phyloP scores from a whole-genome alignment of 2,888 invertebrate species.

The Drosophila tripunctata region DNA sequence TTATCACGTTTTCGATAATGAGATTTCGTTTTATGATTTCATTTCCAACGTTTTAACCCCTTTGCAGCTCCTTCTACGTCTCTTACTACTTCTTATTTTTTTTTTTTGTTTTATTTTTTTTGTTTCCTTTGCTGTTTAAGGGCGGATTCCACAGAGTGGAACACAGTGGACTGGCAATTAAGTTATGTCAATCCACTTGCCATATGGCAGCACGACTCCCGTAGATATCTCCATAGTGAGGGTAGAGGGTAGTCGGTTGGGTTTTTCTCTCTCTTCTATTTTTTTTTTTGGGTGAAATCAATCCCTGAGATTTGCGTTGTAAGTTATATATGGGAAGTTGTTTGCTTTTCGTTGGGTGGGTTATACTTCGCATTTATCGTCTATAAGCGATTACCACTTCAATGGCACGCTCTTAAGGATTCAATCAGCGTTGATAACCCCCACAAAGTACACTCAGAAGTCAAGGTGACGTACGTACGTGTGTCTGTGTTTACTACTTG shows the following conservation, averaged over 20 bases:
- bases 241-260: neutral
- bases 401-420: constrained; percentile 22
- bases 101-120: neutral
- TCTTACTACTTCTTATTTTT: neutral
- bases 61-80: neutral
- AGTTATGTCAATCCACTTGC: constrained; percentile 76
- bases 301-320: constrained; percentile 32
- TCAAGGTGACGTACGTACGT: constrained; percentile 29
- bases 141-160: constrained; percentile 39
- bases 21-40: constrained; percentile 72
- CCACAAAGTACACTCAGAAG: constrained; percentile 1
- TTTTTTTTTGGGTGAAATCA: too few relatives aligned
- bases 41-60: constrained; percentile 40
- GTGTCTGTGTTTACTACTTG: too few relatives aligned
- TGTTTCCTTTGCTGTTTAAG: constrained; percentile 18
- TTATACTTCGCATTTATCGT: constrained; percentile 10
- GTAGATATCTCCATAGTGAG: neutral
- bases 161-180: constrained; percentile 53
- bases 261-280: too few relatives aligned
- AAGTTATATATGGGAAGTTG: constrained; percentile 42
- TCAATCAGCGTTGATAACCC: constrained; percentile 18
- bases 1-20: constrained; percentile 75
- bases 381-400: constrained; percentile 37
- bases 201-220: constrained; percentile 49
- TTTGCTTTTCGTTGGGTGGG: constrained; percentile 45